These are phyloP conservation scores for Ursus arctos DNA, from an alignment of 2,113 vertebrate species.

Conservation along the genomic window DNA sequence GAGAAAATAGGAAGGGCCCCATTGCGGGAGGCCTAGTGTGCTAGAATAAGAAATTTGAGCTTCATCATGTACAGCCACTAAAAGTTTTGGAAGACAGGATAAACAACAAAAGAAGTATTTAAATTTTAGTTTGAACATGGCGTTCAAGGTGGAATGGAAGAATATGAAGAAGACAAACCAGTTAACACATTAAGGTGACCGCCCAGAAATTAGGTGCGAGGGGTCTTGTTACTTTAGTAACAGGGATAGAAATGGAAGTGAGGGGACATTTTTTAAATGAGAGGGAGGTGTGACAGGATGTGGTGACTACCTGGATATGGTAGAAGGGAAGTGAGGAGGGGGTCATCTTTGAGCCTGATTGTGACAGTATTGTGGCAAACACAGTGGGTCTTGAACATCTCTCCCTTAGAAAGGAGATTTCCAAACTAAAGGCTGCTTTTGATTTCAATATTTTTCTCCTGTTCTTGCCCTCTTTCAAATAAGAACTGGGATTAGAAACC, in stretches of 20 bases:
- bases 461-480: background rate
- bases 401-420: background rate
- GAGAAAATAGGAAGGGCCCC: background rate
- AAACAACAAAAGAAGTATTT: background rate
- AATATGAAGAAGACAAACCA: background rate
- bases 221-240: background rate
- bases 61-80: background rate
- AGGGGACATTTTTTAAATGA: background rate
- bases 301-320: background rate
- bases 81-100: background rate
- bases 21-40: background rate
- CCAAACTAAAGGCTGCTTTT: background rate
- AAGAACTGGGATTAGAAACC: background rate
- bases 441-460: background rate
- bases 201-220: background rate
- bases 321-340: background rate
- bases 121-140: constrained; percentile 3
- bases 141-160: background rate
- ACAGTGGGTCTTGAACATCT: background rate
- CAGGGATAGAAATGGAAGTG: background rate
- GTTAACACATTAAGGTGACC: background rate
- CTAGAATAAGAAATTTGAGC: background rate
- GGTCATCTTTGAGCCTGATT: background rate
- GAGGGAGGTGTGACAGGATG: background rate
- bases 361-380: background rate